phyloP scores from a whole-genome alignment of 2,797 vertebrate genomes.

The Serranus cabrilla region DNA sequence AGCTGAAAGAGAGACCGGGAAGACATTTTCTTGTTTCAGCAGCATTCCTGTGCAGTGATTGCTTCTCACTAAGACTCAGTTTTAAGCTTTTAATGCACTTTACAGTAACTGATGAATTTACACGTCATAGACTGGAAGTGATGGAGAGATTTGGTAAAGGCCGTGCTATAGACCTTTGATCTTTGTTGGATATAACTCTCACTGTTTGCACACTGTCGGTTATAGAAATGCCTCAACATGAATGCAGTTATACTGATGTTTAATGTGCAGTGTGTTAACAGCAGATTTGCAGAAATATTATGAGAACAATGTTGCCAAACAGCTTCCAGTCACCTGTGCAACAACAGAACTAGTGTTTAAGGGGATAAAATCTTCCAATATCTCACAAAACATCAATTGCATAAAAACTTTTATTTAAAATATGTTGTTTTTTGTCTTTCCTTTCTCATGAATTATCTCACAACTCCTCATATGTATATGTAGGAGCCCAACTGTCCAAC shows the following conservation, averaged over 20 bases:
- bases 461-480: neutral
- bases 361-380: neutral
- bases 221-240: neutral
- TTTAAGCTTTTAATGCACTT: conserved; percentile 16
- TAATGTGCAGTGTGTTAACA: neutral
- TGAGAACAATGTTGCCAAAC: conserved; percentile 59
- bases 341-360: neutral
- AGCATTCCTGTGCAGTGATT: conserved; percentile 44
- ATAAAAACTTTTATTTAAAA: neutral
- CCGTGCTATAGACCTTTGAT: neutral
- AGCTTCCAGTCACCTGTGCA: conserved; percentile 3
- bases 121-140: conserved; percentile 12
- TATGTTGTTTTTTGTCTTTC: neutral
- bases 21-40: conserved; percentile 54
- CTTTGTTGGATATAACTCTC: conserved; percentile 1
- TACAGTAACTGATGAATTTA: conserved; percentile 7
- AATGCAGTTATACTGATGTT: conserved; percentile 10
- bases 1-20: conserved; percentile 55
- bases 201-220: neutral
- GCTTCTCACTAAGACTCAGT: neutral
- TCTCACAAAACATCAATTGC: too few relatives aligned
- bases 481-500: neutral
- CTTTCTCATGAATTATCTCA: neutral
- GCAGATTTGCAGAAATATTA: conserved; percentile 30
- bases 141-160: conserved; percentile 8